A percentile compares a stretch with the other conserved stretches of the same genome.
These are phyloP conservation scores for Portunus trituberculatus DNA, from an alignment of 1,140 invertebrate species.

Conservation along the genomic window DNA sequence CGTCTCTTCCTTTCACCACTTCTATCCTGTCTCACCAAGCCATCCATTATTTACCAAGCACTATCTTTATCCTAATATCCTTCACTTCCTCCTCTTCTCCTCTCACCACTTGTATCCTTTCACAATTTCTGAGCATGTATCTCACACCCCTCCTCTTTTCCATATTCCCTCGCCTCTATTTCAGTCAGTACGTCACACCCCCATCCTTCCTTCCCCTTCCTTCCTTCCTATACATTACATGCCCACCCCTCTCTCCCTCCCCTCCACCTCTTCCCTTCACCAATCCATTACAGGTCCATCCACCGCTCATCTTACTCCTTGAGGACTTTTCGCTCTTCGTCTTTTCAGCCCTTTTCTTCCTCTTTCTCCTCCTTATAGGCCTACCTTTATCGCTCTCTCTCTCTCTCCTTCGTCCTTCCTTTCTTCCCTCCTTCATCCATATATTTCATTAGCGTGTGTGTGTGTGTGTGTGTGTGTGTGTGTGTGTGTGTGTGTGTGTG, in stretches of 20 bases:
- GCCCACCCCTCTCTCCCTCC: not conserved
- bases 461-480: no score
- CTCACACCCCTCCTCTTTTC: no score
- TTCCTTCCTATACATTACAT: not conserved
- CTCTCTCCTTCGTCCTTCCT: not conserved
- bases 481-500: no score
- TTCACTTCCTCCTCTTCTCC: not conserved
- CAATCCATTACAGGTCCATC: conserved; percentile 12
- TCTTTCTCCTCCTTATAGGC: not conserved
- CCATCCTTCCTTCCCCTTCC: not conserved
- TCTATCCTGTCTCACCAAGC: no score
- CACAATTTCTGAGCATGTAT: no score
- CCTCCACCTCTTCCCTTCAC: not conserved
- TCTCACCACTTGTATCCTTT: not conserved
- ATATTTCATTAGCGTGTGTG: no score
- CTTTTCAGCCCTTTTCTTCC: conserved; percentile 1
- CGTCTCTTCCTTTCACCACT: no score
- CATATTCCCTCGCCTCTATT: no score
- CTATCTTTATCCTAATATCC: no score
- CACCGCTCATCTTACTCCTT: not conserved
- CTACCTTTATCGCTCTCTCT: not conserved
- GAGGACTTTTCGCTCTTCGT: not conserved
- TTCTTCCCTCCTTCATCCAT: no score
- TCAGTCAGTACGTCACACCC: not conserved
- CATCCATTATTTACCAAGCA: no score